Percentiles rank a stretch among this genome's conserved stretches.
Conservation (phyloP, 2,113 vertebrate genomes). For the Silurus glanis region DNA sequence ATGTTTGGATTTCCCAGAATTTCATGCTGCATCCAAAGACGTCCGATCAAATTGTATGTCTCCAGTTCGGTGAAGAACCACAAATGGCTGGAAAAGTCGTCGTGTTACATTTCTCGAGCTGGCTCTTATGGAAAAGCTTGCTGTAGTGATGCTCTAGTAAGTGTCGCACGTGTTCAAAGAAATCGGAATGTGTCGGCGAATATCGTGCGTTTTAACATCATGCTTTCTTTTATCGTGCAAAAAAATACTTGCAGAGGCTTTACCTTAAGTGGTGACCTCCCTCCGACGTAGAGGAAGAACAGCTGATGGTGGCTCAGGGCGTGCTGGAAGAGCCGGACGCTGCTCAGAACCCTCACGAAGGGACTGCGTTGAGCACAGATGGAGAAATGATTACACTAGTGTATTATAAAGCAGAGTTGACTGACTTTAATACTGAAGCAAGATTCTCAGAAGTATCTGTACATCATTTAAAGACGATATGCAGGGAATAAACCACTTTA, state of each 20-base stretch:
- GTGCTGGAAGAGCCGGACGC: conserved; percentile 85
- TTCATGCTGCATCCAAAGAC: no score
- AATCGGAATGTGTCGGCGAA: neutral
- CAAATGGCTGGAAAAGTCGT: no score
- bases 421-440: neutral
- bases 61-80: no score
- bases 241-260: conserved; percentile 10
- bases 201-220: neutral
- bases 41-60: no score
- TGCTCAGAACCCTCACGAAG: conserved; percentile 81
- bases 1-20: no score
- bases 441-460: neutral
- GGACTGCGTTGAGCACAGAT: conserved; percentile 70
- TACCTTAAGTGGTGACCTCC: conserved; percentile 90
- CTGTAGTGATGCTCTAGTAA: neutral
- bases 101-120: neutral
- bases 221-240: neutral
- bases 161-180: neutral
- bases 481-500: neutral
- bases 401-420: neutral
- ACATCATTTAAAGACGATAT: neutral
- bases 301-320: conserved; percentile 80
- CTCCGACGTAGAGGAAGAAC: conserved; percentile 89
- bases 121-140: neutral
- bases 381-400: neutral